These are phyloP conservation scores for Thymallus thymallus DNA, from an alignment of 2,113 vertebrate genomes.

Conservation along the genomic window DNA sequence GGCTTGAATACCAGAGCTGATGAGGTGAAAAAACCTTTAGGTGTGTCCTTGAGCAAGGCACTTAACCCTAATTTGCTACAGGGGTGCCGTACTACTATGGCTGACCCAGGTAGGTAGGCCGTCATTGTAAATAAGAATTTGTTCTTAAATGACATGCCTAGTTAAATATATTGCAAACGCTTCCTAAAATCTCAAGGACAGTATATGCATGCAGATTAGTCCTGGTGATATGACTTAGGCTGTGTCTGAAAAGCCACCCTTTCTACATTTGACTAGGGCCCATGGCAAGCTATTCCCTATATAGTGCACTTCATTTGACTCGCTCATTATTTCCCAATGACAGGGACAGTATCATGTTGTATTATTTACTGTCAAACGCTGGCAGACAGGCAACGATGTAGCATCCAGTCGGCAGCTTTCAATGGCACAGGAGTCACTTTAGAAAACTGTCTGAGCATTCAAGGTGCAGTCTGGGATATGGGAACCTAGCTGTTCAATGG, in stretches of 20 bases:
- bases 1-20: too few species aligned
- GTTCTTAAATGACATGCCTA: too few species aligned
- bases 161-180: neutral
- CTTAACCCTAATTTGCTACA: too few species aligned
- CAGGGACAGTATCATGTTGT: conserved; percentile 8
- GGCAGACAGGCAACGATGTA: conserved; percentile 5
- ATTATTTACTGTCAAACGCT: conserved; percentile 46
- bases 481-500: too few species aligned
- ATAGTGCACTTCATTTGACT: neutral
- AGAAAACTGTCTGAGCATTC: conserved; percentile 61
- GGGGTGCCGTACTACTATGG: too few species aligned
- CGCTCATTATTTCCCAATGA: conserved; percentile 39
- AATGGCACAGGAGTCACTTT: conserved; percentile 54
- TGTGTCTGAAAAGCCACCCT: too few species aligned
- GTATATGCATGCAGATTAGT: neutral
- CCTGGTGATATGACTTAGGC: neutral
- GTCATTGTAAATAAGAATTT: too few species aligned
- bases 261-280: too few species aligned
- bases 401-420: conserved; percentile 29
- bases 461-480: conserved; percentile 8
- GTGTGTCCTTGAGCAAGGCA: too few species aligned
- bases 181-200: conserved; percentile 1
- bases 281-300: too few species aligned
- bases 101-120: too few species aligned
- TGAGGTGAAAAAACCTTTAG: too few species aligned